Conservation (phyloP, 2,797 vertebrate species). For the Eutrigla gurnardus region DNA sequence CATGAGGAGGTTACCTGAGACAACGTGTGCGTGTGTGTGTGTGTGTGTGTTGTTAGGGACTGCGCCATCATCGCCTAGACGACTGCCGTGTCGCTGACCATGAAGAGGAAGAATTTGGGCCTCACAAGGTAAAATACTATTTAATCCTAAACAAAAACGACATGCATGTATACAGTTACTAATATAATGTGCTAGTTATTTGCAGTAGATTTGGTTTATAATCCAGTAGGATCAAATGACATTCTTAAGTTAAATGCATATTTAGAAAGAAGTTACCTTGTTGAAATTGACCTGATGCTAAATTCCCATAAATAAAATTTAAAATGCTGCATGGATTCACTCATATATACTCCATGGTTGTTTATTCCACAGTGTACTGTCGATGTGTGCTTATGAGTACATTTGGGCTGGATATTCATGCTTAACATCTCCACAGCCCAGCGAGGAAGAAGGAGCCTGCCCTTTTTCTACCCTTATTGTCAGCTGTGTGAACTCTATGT, state of each 20-base stretch:
- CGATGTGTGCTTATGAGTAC: conserved; percentile 34
- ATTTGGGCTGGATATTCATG: conserved; percentile 42
- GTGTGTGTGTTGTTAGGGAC: conserved; percentile 25
- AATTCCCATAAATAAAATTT: conserved; percentile 9
- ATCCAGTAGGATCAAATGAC: conserved; percentile 14
- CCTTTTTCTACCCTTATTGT: conserved; percentile 47
- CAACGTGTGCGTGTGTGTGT: conserved; percentile 23
- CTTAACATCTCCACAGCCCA: conserved; percentile 30
- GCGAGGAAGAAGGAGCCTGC: conserved; percentile 25
- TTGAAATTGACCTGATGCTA: conserved; percentile 7
- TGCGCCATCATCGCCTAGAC: conserved; percentile 68
- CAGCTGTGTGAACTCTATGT: conserved; percentile 47
- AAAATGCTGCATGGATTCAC: conserved; percentile 16
- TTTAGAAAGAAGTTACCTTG: neutral
- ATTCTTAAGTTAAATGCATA: neutral
- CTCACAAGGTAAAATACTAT: conserved; percentile 70
- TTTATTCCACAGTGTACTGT: conserved; percentile 7
- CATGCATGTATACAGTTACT: conserved; percentile 22
- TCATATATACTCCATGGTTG: conserved; percentile 6
- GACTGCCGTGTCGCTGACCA: conserved; percentile 58
- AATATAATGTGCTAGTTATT: conserved; percentile 20
- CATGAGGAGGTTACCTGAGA: conserved; percentile 73
- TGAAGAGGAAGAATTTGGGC: conserved; percentile 37
- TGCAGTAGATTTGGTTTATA: conserved; percentile 9
- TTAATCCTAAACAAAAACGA: conserved; percentile 44